A percentile compares a stretch with the other conserved stretches of the same genome.
Evolutionary conservation across 2,888 invertebrate genomes (phyloP).

Genomic region (Halictus ligatus): DNA sequence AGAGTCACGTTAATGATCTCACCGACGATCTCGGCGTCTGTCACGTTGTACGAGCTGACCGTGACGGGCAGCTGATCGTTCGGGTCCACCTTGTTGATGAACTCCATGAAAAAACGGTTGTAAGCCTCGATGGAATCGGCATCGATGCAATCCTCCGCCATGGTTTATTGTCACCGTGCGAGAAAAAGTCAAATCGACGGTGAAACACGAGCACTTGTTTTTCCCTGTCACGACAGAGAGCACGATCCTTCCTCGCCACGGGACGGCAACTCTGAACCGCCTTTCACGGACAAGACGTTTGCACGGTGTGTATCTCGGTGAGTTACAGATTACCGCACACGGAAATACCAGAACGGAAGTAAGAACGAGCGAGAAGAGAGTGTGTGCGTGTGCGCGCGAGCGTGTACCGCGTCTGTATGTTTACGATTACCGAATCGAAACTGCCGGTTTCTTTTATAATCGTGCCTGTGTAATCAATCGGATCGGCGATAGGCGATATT

Average conservation of each 20-base stretch:
- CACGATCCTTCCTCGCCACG: slow-evolving; percentile 16
- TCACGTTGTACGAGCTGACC: slow-evolving; percentile 89
- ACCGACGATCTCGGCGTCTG: slow-evolving; percentile 89
- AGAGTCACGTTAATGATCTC: slow-evolving; percentile 91
- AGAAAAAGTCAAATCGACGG: slow-evolving; percentile 22
- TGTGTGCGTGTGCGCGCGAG: not conserved
- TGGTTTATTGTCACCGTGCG: slow-evolving; percentile 72
- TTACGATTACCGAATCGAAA: not conserved
- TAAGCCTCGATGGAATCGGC: slow-evolving; percentile 90
- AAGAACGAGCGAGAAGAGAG: not conserved
- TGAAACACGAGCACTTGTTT: slow-evolving; percentile 5
- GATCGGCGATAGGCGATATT: slow-evolving; percentile 74
- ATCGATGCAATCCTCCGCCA: slow-evolving; percentile 80
- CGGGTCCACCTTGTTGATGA: slow-evolving; percentile 89
- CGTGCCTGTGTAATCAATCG: slow-evolving; percentile 15
- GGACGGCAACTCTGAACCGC: not conserved
- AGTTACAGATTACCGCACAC: slow-evolving; percentile 33
- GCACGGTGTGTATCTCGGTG: slow-evolving; percentile 18
- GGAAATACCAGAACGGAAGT: slow-evolving; percentile 31
- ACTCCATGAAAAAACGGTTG: slow-evolving; percentile 90
- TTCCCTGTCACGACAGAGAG: slow-evolving; percentile 28
- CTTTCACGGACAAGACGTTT: slow-evolving; percentile 27
- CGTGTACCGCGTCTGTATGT: not conserved
- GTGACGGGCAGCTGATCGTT: slow-evolving; percentile 91
- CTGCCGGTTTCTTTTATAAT: slow-evolving; percentile 11